Evolutionary conservation across 2,113 vertebrate genomes (phyloP), one percentile per base, ranked within the genome.

Genomic region (Chaetodon trifascialis): DNA sequence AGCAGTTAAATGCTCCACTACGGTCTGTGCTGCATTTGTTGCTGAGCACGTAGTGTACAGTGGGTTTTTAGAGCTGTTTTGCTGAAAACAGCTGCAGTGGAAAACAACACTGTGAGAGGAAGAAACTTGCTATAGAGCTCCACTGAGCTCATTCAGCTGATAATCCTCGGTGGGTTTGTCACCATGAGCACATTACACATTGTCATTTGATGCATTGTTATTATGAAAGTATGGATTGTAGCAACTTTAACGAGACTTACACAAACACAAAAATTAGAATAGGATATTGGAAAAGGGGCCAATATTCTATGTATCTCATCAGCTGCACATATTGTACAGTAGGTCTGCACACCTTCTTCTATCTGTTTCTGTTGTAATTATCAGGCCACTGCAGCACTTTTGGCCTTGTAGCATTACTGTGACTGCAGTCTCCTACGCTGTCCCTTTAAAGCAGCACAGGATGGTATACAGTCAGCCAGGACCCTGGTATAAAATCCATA

Each of bases 301-400:
- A 62, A 36, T 55, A 49, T 16, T 16, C 11, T 46, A 15, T 0
- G 11, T 21, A 2, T 44, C 52, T 54, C 40, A 74, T 69, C 70
- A 23, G 58, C 64, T 55, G 54, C 52, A 83, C 25, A 40, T 14
- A 36, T 21, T 46, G 36, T 16, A 9, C 21, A 25, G 49, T n/a
- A 7, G 52, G 68, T 66, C 44, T 59, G 12, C 23, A 68, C 38
- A 30, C 30, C 30, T 55, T 40, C 69, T 62, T 68, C 79, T 55
- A 16, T 75, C 25, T 23, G 40, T 74, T 63, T 69, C 54, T 73
- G 78, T 11, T 68, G 49, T 81, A 30, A 75, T 90, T 86, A 87
- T 68, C 67, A 84, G 89, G 86, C 49, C 89, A 90, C 88, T 91
- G 88, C 80, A 17, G 81, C 88, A 90, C 60, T 65, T 59, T 47